Conservation (phyloP, 2,888 invertebrate genomes). For the Spisula solida region DNA sequence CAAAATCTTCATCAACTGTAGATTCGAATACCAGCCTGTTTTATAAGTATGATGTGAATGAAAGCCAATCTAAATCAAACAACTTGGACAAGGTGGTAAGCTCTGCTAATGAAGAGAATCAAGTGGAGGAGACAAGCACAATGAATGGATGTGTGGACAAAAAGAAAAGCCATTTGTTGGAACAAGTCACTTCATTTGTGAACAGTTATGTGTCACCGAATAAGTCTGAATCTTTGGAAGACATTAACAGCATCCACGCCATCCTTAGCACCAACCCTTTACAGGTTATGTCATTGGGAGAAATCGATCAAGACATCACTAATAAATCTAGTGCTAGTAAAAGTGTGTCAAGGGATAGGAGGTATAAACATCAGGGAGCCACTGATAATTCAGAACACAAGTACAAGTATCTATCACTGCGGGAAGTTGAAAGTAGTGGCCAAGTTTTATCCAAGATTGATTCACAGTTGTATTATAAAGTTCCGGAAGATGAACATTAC, state of each 20-base stretch:
- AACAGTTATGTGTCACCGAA: constrained; percentile 25
- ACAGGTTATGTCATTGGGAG: not conserved
- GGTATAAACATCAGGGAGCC: not conserved
- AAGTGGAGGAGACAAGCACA: not conserved
- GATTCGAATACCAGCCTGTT: not conserved
- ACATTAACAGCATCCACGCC: constrained; percentile 46
- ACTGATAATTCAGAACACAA: not conserved
- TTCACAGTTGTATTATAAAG: constrained; percentile 45
- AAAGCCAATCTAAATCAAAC: not conserved
- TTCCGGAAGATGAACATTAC: constrained; percentile 24
- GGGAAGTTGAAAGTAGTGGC: not conserved
- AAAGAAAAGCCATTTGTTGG: constrained; percentile 37
- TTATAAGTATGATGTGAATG: not conserved
- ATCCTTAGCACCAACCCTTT: constrained; percentile 38
- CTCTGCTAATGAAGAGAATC: not conserved
- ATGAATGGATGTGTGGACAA: not conserved
- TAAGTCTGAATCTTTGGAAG: constrained; percentile 47
- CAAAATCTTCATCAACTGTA: not conserved
- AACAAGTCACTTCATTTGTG: constrained; percentile 55
- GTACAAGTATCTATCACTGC: not conserved
- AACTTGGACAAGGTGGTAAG: not conserved
- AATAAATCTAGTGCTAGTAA: not conserved
- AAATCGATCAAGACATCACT: not conserved
- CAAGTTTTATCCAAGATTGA: constrained; percentile 35
- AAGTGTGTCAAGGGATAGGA: not conserved